Evolutionary conservation across 2,888 invertebrate genomes (phyloP).

Genomic region (Automeris io): DNA sequence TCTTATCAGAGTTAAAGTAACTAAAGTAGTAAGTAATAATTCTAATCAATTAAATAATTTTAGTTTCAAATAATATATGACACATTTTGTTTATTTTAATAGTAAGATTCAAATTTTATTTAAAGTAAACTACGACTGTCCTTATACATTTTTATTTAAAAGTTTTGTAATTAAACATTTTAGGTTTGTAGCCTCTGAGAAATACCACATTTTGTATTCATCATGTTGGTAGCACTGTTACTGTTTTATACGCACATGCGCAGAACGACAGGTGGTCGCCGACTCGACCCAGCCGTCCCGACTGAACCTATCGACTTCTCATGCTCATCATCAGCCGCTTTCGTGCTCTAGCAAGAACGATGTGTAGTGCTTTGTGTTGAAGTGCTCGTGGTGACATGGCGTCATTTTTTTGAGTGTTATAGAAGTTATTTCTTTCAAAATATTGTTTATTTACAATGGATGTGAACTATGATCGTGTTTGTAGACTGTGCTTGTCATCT

Average conservation of each 20-base stretch:
- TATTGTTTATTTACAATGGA: constrained; percentile 72
- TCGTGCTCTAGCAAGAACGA: constrained; percentile 73
- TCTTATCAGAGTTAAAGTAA: no score
- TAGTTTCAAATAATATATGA: no score
- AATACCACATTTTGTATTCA: constrained; percentile 32
- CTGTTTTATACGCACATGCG: constrained; percentile 75
- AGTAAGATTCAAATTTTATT: no score
- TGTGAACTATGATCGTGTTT: constrained; percentile 76
- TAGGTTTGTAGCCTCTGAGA: constrained; percentile 25
- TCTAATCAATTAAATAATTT: no score
- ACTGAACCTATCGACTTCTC: constrained; percentile 76
- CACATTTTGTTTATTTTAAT: no score
- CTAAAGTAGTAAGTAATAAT: no score
- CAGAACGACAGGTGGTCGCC: constrained; percentile 78
- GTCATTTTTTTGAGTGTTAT: constrained; percentile 61
- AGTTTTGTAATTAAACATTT: not conserved
- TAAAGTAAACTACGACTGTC: not conserved
- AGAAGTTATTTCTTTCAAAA: constrained; percentile 47
- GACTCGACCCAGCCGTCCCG: constrained; percentile 71
- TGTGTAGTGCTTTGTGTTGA: constrained; percentile 75
- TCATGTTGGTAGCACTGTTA: constrained; percentile 58
- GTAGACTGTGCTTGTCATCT: constrained; percentile 80
- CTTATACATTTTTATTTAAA: not conserved
- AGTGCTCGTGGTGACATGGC: constrained; percentile 76
- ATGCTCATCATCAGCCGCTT: constrained; percentile 77